Percentiles rank a stretch among this genome's conserved stretches.
Evolutionary conservation across 1,140 invertebrate genomes (phyloP).

Genomic region (Dreissena rostriformis): DNA sequence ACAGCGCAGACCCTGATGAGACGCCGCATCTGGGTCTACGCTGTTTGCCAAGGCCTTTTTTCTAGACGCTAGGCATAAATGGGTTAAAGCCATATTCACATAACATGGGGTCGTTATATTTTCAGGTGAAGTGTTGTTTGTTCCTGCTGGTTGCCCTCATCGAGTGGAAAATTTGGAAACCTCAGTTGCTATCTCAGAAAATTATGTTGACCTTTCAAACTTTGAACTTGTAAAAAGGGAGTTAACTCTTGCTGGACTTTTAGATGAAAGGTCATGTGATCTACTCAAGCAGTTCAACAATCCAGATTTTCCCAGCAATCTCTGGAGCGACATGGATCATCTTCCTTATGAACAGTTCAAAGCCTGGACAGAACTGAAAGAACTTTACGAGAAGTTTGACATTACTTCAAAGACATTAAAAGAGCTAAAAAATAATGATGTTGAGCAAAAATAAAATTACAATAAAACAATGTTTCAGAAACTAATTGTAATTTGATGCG

Average conservation of each 20-base stretch:
- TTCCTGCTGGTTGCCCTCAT: constrained; percentile 75
- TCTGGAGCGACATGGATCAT: constrained; percentile 34
- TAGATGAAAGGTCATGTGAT: constrained; percentile 69
- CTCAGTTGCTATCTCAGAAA: constrained; percentile 74
- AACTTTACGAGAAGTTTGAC: constrained; percentile 35
- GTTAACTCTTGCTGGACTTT: constrained; percentile 64
- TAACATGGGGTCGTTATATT: neutral
- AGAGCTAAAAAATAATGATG: neutral
- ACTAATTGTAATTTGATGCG: neutral
- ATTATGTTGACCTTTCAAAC: constrained; percentile 77
- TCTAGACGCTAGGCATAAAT: too few relatives aligned
- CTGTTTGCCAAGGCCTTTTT: too few relatives aligned
- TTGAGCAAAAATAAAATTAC: neutral
- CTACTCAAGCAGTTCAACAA: constrained; percentile 65
- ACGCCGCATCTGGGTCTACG: too few relatives aligned
- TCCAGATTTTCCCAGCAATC: constrained; percentile 32
- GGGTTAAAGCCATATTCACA: too few relatives aligned
- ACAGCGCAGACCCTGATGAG: too few relatives aligned
- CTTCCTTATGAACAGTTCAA: constrained; percentile 44
- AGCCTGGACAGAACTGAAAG: constrained; percentile 5
- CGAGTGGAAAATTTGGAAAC: constrained; percentile 73
- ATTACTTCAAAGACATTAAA: constrained; percentile 26
- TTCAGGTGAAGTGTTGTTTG: constrained; percentile 76
- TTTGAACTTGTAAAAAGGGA: constrained; percentile 64
- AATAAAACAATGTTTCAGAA: neutral